Percentiles rank a stretch among this genome's conserved stretches.
Evolutionary conservation across 2,888 invertebrate species (phyloP).

Genomic region (Phortica magna): DNA sequence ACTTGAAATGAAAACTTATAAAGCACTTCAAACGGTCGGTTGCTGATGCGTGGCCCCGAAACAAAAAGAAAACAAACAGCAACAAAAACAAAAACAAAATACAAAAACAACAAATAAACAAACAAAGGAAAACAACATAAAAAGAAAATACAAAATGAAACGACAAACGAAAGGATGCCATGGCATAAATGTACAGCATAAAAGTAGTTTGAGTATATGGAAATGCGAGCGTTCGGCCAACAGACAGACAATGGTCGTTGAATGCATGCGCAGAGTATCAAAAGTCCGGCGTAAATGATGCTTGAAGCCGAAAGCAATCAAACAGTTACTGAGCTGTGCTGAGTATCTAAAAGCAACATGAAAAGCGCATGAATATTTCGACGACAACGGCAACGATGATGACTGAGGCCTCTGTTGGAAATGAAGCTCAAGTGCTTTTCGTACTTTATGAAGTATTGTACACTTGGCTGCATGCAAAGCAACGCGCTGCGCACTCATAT

Average conservation of each 20-base stretch:
- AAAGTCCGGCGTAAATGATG: neutral
- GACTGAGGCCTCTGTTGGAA: neutral
- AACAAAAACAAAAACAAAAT: neutral
- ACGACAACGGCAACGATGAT: neutral
- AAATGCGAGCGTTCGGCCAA: neutral
- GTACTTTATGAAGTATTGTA: too few relatives aligned
- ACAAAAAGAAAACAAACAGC: neutral
- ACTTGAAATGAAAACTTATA: conserved; percentile 6
- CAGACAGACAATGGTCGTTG: neutral
- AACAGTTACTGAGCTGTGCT: neutral
- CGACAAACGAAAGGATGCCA: neutral
- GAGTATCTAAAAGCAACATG: neutral
- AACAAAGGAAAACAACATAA: neutral
- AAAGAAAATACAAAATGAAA: neutral
- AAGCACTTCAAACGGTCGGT: neutral
- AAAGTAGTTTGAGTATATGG: neutral
- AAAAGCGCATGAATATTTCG: neutral
- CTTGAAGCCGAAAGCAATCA: neutral
- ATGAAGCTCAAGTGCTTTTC: neutral
- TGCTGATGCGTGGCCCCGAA: neutral
- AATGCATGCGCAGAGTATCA: neutral
- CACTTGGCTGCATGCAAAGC: too few relatives aligned
- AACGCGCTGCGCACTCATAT: too few relatives aligned
- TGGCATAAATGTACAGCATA: neutral
- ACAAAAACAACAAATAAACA: neutral